Evolutionary conservation across 2,888 invertebrate species (phyloP).

Genomic region (Tridacna gigas): DNA sequence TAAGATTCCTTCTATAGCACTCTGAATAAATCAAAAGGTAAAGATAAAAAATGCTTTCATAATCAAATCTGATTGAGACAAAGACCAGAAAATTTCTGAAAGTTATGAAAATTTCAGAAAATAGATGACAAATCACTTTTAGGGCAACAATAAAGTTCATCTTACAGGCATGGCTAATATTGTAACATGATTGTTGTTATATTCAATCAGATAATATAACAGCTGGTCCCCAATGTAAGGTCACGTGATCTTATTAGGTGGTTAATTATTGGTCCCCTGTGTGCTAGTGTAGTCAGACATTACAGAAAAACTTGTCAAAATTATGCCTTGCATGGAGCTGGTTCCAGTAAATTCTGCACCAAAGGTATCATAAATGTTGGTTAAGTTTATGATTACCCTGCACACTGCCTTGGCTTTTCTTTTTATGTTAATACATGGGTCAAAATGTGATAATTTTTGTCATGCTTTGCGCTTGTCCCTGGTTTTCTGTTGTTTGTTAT

Average conservation of each 20-base stretch:
- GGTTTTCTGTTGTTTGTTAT: too few species aligned
- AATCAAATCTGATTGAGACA: too few species aligned
- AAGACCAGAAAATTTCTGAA: too few species aligned
- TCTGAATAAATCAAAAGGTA: too few species aligned
- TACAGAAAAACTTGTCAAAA: slow-evolving; percentile 7
- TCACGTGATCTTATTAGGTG: slow-evolving; percentile 18
- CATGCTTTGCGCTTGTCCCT: too few species aligned
- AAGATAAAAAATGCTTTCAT: too few species aligned
- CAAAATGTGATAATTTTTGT: too few species aligned
- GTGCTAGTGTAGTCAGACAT: slow-evolving; percentile 13
- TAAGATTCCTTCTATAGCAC: too few species aligned
- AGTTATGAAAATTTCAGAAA: too few species aligned
- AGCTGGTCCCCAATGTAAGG: slow-evolving; percentile 3
- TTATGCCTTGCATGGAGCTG: not conserved
- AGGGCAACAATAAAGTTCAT: not conserved
- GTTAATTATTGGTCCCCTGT: slow-evolving; percentile 25
- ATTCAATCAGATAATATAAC: slow-evolving; percentile 9
- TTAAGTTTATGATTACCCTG: slow-evolving; percentile 1
- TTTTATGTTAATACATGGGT: not conserved
- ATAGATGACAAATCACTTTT: too few species aligned
- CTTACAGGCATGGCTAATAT: not conserved
- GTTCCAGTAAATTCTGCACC: not conserved
- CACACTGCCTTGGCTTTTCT: not conserved
- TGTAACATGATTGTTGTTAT: not conserved
- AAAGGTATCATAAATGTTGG: not conserved